Evolutionary conservation across 2,113 vertebrate genomes (phyloP), one percentile per base, ranked within the genome.

Genomic region (Onychostoma macrolepis): DNA sequence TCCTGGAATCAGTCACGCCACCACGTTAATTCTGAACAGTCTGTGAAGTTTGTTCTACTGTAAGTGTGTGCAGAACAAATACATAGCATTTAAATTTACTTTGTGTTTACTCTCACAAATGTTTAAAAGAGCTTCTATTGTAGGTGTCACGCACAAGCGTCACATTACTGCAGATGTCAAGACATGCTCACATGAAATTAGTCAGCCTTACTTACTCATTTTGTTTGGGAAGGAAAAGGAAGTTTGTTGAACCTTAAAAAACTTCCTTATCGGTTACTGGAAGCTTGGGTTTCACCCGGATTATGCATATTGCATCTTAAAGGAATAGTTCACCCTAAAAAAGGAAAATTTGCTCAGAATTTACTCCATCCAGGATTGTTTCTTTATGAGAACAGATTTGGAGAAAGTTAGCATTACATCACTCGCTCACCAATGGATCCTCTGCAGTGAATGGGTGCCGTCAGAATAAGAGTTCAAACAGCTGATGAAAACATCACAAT

Each of bases 71-170:
- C 84, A 84, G 26, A 86, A 65, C 84, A 89, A 89, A 89, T 76
- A 84, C 19, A 41, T 30, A 3, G 10, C 26, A 41, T 84, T 84
- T 84, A 13, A 53, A 74, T 76, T 83, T 4, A 85, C 72, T 80
- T 85, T 84, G 24, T 85, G 91, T 86, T 72, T 83, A 72, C 83
- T 84, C 84, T 69, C 6, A 74, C 21, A 2, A 13, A 77, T 33
- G 48, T 30, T 72, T 28, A 63, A 82, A 87, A 71, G 89, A 90
- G 91, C 90, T 65, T 88, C 88, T 80, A 84, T 78, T 85, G 85
- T 26, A 43, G 41, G 17, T 36, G 58, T 41, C 12, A 50, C 48
- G 78, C 85, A 38, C 26, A 15, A 43, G 12, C 28, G 12, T 9
- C 13, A 87, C 45, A 30, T 3, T 19, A 67, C 26, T 8, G 10